Conservation (phyloP, 1,140 invertebrate genomes). For the Neotoxoptera formosana region DNA sequence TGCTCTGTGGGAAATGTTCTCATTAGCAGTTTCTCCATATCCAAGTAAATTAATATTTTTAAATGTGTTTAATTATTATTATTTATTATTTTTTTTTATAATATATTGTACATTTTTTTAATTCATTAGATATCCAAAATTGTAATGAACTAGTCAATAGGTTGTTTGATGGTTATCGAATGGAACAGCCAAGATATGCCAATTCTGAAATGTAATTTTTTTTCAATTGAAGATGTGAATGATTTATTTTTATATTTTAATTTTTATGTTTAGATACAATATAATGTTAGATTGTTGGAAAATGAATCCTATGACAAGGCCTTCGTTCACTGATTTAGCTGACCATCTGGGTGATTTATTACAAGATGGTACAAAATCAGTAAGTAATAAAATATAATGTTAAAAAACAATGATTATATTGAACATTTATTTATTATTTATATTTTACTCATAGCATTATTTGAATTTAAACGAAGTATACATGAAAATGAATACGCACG, state of each 20-base stretch:
- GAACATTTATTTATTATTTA: background rate
- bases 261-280: conserved; percentile 71
- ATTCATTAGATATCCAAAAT: conserved; percentile 70
- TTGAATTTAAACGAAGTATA: conserved; percentile 85
- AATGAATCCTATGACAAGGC: conserved; percentile 76
- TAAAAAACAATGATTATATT: background rate
- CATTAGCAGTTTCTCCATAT: conserved; percentile 87
- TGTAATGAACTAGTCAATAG: conserved; percentile 76
- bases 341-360: conserved; percentile 79
- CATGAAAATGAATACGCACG: conserved; percentile 70
- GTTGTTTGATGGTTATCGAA: conserved; percentile 82
- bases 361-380: conserved; percentile 81
- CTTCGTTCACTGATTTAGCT: conserved; percentile 79
- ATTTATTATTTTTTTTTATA: background rate
- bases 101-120: conserved; percentile 45
- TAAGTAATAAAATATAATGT: conserved; percentile 67
- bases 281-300: conserved; percentile 89
- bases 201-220: conserved; percentile 73
- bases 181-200: conserved; percentile 83
- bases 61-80: too few relatives aligned
- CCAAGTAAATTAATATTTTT: conserved; percentile 68
- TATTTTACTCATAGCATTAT: conserved; percentile 74
- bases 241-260: conserved; percentile 32
- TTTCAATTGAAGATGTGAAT: background rate
- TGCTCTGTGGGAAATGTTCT: conserved; percentile 94